Conservation (phyloP, 2,797 vertebrate species). For the Eulemur coronatus region DNA sequence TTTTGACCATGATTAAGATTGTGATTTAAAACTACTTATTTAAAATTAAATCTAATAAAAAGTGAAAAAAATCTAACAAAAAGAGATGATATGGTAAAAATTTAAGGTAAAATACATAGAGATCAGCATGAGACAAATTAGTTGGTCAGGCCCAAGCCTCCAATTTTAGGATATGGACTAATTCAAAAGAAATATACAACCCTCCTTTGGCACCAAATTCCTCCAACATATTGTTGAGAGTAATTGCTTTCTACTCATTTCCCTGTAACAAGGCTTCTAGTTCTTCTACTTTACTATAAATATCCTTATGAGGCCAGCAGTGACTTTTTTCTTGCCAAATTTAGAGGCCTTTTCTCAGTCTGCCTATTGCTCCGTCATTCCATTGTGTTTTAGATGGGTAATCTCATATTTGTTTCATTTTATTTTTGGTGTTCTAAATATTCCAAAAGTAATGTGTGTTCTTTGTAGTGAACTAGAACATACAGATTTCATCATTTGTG, state of each 20-base stretch:
- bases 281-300: not conserved
- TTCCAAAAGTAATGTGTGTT: not conserved
- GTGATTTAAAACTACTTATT: not conserved
- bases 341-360: not conserved
- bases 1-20: not conserved
- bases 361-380: not conserved
- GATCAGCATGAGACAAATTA: not conserved
- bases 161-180: not conserved
- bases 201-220: not conserved
- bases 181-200: not conserved
- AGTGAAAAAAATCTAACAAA: not conserved
- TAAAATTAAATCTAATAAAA: not conserved
- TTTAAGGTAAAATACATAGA: not conserved
- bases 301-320: not conserved
- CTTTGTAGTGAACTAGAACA: not conserved
- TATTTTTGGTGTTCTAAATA: slow-evolving; percentile 19
- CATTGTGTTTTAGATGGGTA: not conserved
- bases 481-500: not conserved
- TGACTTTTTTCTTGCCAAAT: not conserved
- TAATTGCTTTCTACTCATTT: not conserved
- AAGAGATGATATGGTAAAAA: not conserved
- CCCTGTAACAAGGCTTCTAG: not conserved
- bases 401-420: not conserved
- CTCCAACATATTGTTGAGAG: not conserved
- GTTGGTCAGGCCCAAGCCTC: not conserved